Base-by-base conservation (phyloP, 1,140 invertebrate species). In the Telenomus remus region DNA sequence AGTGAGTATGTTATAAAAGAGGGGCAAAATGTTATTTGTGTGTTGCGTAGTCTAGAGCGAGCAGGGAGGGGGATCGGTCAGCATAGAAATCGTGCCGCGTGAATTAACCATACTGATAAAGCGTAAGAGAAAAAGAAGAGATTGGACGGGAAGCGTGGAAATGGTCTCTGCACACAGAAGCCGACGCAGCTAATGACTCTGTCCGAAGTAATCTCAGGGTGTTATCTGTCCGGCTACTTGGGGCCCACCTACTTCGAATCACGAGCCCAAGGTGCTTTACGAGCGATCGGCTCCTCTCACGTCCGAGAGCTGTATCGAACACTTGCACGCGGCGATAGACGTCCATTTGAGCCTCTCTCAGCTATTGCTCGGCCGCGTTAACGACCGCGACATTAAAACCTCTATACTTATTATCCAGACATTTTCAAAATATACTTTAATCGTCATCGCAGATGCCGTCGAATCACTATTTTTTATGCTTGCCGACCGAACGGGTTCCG, bases 141-240 rank as follows among this genome's bases (percentile, higher is more conserved):
- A 72, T 75, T 64, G 49, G 74, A 65, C 68, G 61, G 46, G 49
- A 63, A 63, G 63, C 59, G 60, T 75, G 68, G 76, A 71, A 50
- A 59, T 77, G 57, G 74, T 54, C 78, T 70, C 66, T 82, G 75
- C 79, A 87, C 85, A 87, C 86, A 87, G 86, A 86, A 88, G 86
- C 87, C 86, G 85, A 86, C 85, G 81, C 80, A 81, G 86, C 86
- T 88, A 88, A 88, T 88, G 87, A 88, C 87, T 88, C 85, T 88
- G 87, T 88, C 85, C 83, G 82, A 76, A 82, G 83, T 88, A 88
- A 88, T 88, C 87, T 87, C 80, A 72, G 81, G 85, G 85, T 86
- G 86, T 87, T 88, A 87, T 87, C 87, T 87, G 82, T 86, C 84
- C 81, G 80, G 85, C 86, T 87, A 87, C 85, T 86, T 86, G 86